phyloP scores from a whole-genome alignment of 37 sponge, comb jelly and placozoan species.

The Geodia barretti region DNA sequence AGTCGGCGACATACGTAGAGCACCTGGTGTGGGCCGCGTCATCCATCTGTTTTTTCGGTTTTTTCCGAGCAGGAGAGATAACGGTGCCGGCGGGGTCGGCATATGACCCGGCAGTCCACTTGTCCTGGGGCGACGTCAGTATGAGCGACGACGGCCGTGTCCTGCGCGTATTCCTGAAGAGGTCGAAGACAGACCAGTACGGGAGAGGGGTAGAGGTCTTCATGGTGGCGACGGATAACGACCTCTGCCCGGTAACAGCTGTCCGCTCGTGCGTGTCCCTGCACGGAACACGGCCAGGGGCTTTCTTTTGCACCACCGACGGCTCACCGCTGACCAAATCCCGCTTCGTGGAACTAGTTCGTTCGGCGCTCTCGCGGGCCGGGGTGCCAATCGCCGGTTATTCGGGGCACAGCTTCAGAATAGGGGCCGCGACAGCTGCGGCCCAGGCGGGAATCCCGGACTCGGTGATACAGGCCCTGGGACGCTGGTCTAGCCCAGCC shows the following conservation, averaged over 20 bases:
- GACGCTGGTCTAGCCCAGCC: not conserved
- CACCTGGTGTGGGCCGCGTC: conserved; percentile 60
- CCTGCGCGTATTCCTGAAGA: conserved; percentile 13
- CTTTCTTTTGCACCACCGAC: conserved; percentile 16
- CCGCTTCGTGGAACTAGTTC: conserved; percentile 19
- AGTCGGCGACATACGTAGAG: no score
- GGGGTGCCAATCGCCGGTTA: not conserved
- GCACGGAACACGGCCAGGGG: conserved; percentile 17
- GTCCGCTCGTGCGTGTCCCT: conserved; percentile 19
- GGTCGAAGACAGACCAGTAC: conserved; percentile 51
- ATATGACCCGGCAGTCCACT: not conserved
- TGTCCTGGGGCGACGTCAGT: conserved; percentile 11
- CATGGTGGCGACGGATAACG: conserved; percentile 18
- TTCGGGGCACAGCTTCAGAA: not conserved
- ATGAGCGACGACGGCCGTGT: conserved; percentile 10
- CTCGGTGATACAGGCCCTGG: not conserved
- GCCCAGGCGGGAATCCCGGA: not conserved
- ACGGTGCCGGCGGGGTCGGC: conserved; percentile 8
- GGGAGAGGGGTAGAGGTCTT: conserved; percentile 12
- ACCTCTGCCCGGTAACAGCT: conserved; percentile 32
- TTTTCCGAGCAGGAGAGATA: conserved; percentile 46
- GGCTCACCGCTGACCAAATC: conserved; percentile 19
- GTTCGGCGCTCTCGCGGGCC: not conserved
- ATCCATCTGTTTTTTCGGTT: conserved; percentile 43
- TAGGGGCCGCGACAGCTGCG: not conserved